Conservation (phyloP, 2,888 invertebrate species). For the Euzophera pinguis region DNA sequence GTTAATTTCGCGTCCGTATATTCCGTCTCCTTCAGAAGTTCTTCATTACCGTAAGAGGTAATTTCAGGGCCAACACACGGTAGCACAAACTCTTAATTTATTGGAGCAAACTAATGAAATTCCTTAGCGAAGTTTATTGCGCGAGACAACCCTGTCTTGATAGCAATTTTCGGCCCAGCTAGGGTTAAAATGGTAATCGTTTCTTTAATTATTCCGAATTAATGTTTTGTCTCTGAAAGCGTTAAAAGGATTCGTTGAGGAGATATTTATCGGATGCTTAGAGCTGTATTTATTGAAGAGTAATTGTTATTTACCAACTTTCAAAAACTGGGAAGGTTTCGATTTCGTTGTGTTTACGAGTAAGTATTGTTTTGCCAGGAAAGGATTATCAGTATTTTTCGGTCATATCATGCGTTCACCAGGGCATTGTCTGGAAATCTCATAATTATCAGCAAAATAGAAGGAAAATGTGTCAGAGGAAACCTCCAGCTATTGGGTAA, state of each 20-base stretch:
- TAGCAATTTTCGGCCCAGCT: conserved; percentile 65
- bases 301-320: neutral
- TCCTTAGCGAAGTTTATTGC: conserved; percentile 76
- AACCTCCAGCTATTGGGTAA: too few species aligned
- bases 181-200: conserved; percentile 60
- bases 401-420: too few species aligned
- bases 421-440: too few species aligned
- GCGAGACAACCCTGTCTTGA: conserved; percentile 71
- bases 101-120: conserved; percentile 80
- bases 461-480: too few species aligned
- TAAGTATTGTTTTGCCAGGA: too few species aligned
- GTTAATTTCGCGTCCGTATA: conserved; percentile 20
- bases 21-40: conserved; percentile 42
- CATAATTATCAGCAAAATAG: too few species aligned
- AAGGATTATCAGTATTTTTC: too few species aligned
- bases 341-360: too few species aligned
- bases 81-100: conserved; percentile 80
- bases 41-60: conserved; percentile 76
- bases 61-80: conserved; percentile 78
- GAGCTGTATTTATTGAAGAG: neutral
- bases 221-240: conserved; percentile 52
- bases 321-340: too few species aligned
- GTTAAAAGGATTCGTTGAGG: conserved; percentile 38
- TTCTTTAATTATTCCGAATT: conserved; percentile 76
- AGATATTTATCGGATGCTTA: conserved; percentile 29